Evolutionary conservation across 2,797 vertebrate species (phyloP).

Genomic region (Todus mexicanus): DNA sequence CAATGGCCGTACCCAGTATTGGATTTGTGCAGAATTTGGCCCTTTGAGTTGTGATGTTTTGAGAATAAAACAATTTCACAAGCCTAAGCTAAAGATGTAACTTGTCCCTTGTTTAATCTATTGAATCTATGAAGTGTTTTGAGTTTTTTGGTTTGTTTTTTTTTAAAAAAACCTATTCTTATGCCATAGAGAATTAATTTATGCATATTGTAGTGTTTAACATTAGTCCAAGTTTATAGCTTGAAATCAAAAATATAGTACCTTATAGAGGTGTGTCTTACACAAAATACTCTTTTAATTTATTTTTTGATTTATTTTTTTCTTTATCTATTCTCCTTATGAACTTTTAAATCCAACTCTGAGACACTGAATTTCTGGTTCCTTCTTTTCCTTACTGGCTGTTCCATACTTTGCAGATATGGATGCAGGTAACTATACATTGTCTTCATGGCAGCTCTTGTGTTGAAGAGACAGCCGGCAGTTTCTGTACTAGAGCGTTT

Average conservation of each 20-base stretch:
- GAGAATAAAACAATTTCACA: background rate
- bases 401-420: conserved; percentile 95
- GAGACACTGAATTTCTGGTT: conserved; percentile 84
- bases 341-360: conserved; percentile 72
- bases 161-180: background rate
- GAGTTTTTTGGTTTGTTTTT: background rate
- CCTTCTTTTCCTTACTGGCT: conserved; percentile 86
- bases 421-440: conserved; percentile 96
- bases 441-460: conserved; percentile 72
- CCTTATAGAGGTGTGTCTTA: background rate
- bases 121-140: background rate
- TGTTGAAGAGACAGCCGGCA: conserved; percentile 60
- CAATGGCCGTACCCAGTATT: background rate
- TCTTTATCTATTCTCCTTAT: conserved; percentile 69
- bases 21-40: background rate
- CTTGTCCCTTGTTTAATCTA: background rate
- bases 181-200: background rate
- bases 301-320: background rate
- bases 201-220: background rate
- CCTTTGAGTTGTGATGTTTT: background rate
- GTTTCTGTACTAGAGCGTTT: conserved; percentile 56
- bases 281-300: conserved; percentile 22
- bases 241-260: background rate
- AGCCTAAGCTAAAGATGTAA: background rate
- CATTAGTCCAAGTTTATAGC: background rate